Evolutionary conservation across 2,888 invertebrate genomes (phyloP), one percentile per base, ranked within the genome.

Genomic region (Anorthoa munda): DNA sequence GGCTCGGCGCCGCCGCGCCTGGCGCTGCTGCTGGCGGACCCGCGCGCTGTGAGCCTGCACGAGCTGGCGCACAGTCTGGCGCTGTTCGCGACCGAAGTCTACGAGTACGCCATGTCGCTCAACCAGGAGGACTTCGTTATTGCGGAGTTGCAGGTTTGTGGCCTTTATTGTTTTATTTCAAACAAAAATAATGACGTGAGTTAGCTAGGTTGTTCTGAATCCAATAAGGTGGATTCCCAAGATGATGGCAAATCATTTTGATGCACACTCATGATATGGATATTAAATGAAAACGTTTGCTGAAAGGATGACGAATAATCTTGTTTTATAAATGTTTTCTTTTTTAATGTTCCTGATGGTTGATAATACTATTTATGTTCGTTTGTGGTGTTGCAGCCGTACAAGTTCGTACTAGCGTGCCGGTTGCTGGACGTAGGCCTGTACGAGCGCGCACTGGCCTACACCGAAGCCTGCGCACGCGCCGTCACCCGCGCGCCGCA

Each of bases 31-130:
- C 98, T 99, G 74, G 97, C 98, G 11, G 97, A 97, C 87, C 97
- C 96, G 67, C 97, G 98, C 81, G 97, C 97, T 74, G 94, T 97
- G 87, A 90, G 97, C 3, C 98, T 98, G 88, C 91, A 91, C 23
- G 97, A 97, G 89, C 98, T 98, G 92, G 98, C 98, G 56, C 97
- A 97, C 69, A 98, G 98, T 91, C 98, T 98, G 91, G 98, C 99
- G 31, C 98, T 99, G 78, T 98, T 99, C 96, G 98, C 99, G 95
- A 99, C 99, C 0, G 99, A 99, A 95, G 98, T 99, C 77, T 99
- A 99, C 93, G 99, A 99, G 94, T 99, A 99, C 93, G 99, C 99
- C 7, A 97, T 98, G 82, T 97, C 98, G 76, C 96, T 99, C 66
- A 98, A 98, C 90, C 97, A 97, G 31, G 97, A 97, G 17, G 97